Evolutionary conservation across 2,888 invertebrate genomes (phyloP).

Genomic region (Trisateles emortualis): DNA sequence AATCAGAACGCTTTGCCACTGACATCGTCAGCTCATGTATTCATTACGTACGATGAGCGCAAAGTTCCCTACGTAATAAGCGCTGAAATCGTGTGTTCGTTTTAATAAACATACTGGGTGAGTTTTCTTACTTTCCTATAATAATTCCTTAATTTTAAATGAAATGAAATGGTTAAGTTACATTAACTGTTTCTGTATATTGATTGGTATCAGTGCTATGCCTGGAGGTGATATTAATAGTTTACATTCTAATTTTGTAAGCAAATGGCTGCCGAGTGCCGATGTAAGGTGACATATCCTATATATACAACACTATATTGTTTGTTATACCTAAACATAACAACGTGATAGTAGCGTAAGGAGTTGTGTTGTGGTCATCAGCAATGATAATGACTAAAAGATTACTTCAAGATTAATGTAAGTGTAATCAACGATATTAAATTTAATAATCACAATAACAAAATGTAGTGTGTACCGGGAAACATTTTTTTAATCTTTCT

Average conservation of each 20-base stretch:
- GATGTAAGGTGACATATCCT: slow-evolving; percentile 75
- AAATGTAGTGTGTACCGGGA: too few relatives aligned
- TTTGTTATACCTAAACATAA: slow-evolving; percentile 18
- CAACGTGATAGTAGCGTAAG: slow-evolving; percentile 29
- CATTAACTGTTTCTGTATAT: slow-evolving; percentile 22
- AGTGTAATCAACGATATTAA: too few relatives aligned
- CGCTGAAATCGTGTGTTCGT: slow-evolving; percentile 86
- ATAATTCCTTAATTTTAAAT: slow-evolving; percentile 40
- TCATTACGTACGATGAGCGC: slow-evolving; percentile 76
- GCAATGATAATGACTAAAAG: too few relatives aligned
- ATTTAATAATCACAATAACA: too few relatives aligned
- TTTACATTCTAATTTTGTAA: slow-evolving; percentile 83
- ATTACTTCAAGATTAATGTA: too few relatives aligned
- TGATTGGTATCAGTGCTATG: slow-evolving; percentile 31
- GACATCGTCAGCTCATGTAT: slow-evolving; percentile 74
- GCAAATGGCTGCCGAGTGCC: slow-evolving; percentile 86
- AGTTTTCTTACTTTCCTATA: slow-evolving; percentile 68
- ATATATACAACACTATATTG: slow-evolving; percentile 48
- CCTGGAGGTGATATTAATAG: slow-evolving; percentile 68
- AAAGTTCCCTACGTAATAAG: slow-evolving; percentile 86
- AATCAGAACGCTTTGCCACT: slow-evolving; percentile 68
- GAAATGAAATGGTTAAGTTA: slow-evolving; percentile 33
- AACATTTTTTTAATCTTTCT: too few relatives aligned
- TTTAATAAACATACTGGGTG: slow-evolving; percentile 78
- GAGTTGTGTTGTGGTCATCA: background rate